Conservation (phyloP, 2,888 invertebrate species). For the Amblyteles armatorius region DNA sequence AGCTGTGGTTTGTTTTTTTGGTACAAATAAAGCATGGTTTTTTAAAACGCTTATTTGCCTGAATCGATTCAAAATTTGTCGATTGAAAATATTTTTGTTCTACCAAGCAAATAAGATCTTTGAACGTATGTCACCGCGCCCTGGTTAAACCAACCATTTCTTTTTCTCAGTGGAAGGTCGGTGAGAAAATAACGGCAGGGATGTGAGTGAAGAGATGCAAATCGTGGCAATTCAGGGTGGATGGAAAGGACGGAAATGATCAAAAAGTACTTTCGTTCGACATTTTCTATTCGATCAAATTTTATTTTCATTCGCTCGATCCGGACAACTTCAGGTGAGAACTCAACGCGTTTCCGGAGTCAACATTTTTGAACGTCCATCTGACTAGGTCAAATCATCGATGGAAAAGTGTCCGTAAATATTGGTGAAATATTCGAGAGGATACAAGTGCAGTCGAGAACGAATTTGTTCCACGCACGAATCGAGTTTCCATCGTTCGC, state of each 20-base stretch:
- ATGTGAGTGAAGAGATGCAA: neutral
- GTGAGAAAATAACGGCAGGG: neutral
- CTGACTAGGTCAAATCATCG: neutral
- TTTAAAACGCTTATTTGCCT: neutral
- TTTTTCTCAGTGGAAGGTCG: neutral
- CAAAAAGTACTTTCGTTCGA: neutral
- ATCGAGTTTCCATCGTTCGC: neutral
- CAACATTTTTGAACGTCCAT: neutral
- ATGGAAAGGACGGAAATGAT: neutral
- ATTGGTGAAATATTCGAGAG: neutral
- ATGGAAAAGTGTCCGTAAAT: slow-evolving; percentile 4
- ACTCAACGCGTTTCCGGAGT: neutral
- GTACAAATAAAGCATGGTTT: neutral
- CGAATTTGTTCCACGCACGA: neutral
- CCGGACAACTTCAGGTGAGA: neutral
- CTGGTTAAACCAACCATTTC: too few species aligned
- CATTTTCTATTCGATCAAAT: neutral
- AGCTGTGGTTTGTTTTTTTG: neutral
- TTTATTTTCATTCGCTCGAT: neutral
- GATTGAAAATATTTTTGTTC: too few species aligned
- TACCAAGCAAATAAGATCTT: too few species aligned
- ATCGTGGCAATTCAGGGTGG: neutral
- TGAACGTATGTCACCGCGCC: too few species aligned
- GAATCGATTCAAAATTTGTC: neutral
- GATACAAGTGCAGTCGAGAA: neutral